Percentiles rank a stretch among this genome's conserved stretches.
Conservation (phyloP, 2,888 invertebrate genomes). For the Trichacis sp. region DNA sequence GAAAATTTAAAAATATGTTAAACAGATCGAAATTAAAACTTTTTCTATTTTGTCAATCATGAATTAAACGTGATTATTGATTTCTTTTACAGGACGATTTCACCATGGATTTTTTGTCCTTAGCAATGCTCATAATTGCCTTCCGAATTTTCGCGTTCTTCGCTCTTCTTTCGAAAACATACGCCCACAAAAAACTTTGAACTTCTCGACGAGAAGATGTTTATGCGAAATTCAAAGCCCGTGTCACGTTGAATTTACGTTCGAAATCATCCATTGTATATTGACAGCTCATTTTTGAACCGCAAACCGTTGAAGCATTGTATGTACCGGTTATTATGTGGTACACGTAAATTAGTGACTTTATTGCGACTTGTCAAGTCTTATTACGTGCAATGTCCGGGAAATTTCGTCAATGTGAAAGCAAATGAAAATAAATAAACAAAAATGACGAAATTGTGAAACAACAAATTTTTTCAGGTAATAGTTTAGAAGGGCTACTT, state of each 20-base stretch:
- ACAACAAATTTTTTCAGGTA: too few relatives aligned
- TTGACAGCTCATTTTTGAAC: not conserved
- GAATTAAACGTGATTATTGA: too few relatives aligned
- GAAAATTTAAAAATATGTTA: too few relatives aligned
- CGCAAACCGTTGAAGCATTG: not conserved
- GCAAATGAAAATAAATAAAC: not conserved
- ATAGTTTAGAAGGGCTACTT: too few relatives aligned
- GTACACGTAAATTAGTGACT: not conserved
- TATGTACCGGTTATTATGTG: not conserved
- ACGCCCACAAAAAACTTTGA: conserved; percentile 43
- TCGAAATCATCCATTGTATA: too few relatives aligned
- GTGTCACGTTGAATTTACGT: not conserved
- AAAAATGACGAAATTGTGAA: too few relatives aligned
- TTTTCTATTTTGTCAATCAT: too few relatives aligned
- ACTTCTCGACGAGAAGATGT: not conserved
- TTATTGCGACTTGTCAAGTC: not conserved
- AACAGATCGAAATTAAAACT: too few relatives aligned
- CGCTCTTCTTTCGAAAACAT: conserved; percentile 78
- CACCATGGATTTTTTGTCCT: conserved; percentile 77
- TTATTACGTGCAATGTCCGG: not conserved
- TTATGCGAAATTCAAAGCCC: too few relatives aligned
- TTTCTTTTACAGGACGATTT: conserved; percentile 75
- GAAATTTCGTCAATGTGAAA: not conserved
- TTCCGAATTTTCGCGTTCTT: conserved; percentile 84
- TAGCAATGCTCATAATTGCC: conserved; percentile 78